phyloP scores from a whole-genome alignment of 2,888 invertebrate species.

The Synanthedon vespiformis region DNA sequence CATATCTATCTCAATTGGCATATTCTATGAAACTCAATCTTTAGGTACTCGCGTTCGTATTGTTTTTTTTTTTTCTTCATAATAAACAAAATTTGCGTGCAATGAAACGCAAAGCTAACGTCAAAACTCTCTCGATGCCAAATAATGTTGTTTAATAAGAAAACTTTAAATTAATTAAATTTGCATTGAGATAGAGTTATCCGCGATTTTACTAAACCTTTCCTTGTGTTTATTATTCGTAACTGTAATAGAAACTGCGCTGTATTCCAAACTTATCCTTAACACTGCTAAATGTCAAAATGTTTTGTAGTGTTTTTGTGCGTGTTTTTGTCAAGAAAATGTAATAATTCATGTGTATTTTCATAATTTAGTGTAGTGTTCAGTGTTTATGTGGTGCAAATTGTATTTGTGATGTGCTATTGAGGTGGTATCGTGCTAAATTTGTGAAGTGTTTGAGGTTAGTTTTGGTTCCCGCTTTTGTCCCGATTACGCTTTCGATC shows the following conservation, averaged over 20 bases:
- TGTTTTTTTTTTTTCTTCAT: too few species aligned
- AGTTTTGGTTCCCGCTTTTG: constrained; percentile 64
- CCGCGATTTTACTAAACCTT: constrained; percentile 21
- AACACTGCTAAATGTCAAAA: constrained; percentile 42
- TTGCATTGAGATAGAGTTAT: constrained; percentile 44
- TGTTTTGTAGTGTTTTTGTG: constrained; percentile 49
- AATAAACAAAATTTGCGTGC: background rate
- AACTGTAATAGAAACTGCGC: constrained; percentile 10
- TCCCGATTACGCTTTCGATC: constrained; percentile 23
- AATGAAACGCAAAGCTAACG: constrained; percentile 9
- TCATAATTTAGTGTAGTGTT: constrained; percentile 8
- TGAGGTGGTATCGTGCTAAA: constrained; percentile 10
- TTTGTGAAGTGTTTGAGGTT: constrained; percentile 35
- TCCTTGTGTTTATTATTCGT: constrained; percentile 14
- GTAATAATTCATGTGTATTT: constrained; percentile 8
- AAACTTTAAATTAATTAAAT: constrained; percentile 12
- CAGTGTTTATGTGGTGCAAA: constrained; percentile 1
- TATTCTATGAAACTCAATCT: too few species aligned
- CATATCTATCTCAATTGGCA: too few species aligned
- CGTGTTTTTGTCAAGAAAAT: constrained; percentile 16
- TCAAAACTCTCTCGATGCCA: constrained; percentile 62
- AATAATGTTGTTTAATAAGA: constrained; percentile 49
- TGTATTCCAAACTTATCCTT: constrained; percentile 9
- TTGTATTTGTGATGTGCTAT: constrained; percentile 7
- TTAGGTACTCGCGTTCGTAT: too few species aligned